Evolutionary conservation across 2,888 invertebrate genomes (phyloP).

Genomic region (Pristionchus maxplancki): DNA sequence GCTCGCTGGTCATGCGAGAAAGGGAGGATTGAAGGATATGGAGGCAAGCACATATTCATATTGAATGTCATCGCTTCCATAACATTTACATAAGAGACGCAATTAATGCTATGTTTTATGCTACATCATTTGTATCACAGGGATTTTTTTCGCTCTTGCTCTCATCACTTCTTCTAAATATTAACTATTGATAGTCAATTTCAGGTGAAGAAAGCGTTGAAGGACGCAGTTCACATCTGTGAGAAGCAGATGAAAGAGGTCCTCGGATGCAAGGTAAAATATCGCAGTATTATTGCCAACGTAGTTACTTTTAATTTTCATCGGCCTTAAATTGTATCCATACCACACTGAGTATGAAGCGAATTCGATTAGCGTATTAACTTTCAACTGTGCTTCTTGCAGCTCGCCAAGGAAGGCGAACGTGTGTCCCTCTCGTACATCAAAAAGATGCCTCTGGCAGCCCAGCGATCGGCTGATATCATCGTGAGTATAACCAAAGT

Average conservation of each 20-base stretch:
- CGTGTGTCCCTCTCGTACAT: neutral
- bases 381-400: neutral
- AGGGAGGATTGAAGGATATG: conserved; percentile 32
- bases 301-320: neutral
- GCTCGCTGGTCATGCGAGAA: conserved; percentile 6
- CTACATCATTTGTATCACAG: no score
- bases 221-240: neutral
- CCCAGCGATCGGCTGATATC: neutral
- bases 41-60: neutral
- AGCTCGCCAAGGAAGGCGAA: conserved; percentile 8
- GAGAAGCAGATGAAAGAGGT: conserved; percentile 4
- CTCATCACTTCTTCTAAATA: no score
- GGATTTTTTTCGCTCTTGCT: no score
- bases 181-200: neutral
- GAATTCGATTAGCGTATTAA: no score
- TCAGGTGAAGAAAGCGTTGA: conserved; percentile 25
- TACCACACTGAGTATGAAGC: no score
- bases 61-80: no score
- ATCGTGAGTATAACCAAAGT: neutral
- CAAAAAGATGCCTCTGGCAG: neutral
- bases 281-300: no score
- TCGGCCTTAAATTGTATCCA: neutral
- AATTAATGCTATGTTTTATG: no score
- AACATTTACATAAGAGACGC: no score
- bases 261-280: conserved; percentile 13